Evolutionary conservation across 2,888 invertebrate genomes (phyloP).

Genomic region (Coleophora deauratella): DNA sequence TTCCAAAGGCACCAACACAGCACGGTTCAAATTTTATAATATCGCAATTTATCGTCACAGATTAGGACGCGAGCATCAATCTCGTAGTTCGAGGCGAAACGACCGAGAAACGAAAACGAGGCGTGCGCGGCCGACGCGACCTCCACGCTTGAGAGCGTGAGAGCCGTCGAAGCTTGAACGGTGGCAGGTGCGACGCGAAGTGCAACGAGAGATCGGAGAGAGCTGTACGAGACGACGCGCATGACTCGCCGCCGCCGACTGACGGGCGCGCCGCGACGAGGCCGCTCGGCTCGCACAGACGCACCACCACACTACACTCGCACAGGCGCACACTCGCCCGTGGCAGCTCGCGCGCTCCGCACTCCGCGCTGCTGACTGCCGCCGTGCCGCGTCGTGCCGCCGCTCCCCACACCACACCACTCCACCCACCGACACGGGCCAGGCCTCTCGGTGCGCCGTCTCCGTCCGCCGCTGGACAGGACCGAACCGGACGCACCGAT

Average conservation of each 20-base stretch:
- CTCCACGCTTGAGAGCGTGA: conserved; percentile 65
- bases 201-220: conserved; percentile 43
- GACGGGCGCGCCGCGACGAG: conserved; percentile 66
- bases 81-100: conserved; percentile 40
- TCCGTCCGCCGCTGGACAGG: conserved; percentile 17
- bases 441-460: conserved; percentile 21
- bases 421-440: too few species aligned
- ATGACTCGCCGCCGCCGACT: conserved; percentile 71
- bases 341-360: conserved; percentile 19
- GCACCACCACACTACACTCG: conserved; percentile 56
- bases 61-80: conserved; percentile 30
- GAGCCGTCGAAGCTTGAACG: conserved; percentile 57
- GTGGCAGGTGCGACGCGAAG: conserved; percentile 51
- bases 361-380: too few species aligned
- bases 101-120: conserved; percentile 42
- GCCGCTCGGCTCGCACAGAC: conserved; percentile 37
- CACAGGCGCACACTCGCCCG: conserved; percentile 42
- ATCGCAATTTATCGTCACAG: conserved; percentile 41
- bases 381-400: conserved; percentile 21
- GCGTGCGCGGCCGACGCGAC: conserved; percentile 48
- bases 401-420: conserved; percentile 27
- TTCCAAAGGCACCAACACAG: conserved; percentile 42
- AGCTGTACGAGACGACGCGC: conserved; percentile 63
- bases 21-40: conserved; percentile 30
- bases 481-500: conserved; percentile 33